Percentiles rank a stretch among this genome's conserved stretches.
Conservation (phyloP, 1,140 invertebrate genomes). For the Coenobita brevimanus region DNA sequence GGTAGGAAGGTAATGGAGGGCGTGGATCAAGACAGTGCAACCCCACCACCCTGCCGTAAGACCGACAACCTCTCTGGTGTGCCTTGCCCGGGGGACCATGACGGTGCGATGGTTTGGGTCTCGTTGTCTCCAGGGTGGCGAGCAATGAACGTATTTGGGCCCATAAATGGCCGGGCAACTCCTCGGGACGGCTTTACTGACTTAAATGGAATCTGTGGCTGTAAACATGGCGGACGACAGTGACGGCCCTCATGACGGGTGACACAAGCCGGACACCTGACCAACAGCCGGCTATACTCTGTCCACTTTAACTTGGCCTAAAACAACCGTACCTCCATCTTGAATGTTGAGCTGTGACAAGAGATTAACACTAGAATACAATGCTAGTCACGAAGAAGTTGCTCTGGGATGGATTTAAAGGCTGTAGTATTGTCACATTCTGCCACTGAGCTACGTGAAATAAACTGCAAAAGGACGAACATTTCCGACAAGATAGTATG, state of each 20-base stretch:
- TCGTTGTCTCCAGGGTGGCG: not conserved
- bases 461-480: no score
- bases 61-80: not conserved
- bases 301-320: no score
- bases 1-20: not conserved
- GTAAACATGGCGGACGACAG: constrained; percentile 3
- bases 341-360: no score
- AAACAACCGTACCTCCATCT: no score
- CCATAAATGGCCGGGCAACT: not conserved
- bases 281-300: not conserved
- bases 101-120: not conserved
- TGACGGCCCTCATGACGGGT: not conserved
- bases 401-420: not conserved
- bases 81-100: not conserved
- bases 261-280: not conserved
- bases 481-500: not conserved
- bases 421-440: not conserved
- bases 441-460: no score
- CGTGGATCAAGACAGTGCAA: not conserved
- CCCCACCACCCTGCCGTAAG: not conserved
- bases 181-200: not conserved
- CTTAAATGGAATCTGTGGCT: constrained; percentile 18
- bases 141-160: constrained; percentile 18
- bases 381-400: no score
- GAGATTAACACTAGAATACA: no score